Conservation (phyloP, 1,140 invertebrate genomes). For the Pseudomyrmex sp. region DNA sequence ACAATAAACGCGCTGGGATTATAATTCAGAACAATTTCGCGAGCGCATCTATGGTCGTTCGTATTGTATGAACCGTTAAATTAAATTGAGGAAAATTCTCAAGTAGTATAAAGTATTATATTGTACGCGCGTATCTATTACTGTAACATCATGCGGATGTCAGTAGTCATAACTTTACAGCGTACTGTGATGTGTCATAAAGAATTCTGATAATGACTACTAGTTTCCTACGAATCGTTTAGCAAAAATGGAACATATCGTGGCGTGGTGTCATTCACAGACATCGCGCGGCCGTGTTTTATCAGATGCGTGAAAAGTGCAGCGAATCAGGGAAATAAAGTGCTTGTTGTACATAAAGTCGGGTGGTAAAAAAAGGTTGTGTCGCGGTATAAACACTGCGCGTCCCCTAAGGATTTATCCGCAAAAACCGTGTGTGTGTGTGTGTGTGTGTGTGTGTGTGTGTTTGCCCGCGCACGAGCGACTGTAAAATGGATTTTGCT, state of each 20-base stretch:
- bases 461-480: slow-evolving; percentile 33
- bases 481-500: slow-evolving; percentile 52
- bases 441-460: not conserved
- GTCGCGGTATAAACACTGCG: slow-evolving; percentile 60
- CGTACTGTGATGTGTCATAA: not conserved
- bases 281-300: slow-evolving; percentile 11
- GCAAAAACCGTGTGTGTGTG: slow-evolving; percentile 15
- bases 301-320: slow-evolving; percentile 64
- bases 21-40: slow-evolving; percentile 23
- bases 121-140: too few relatives aligned
- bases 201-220: not conserved
- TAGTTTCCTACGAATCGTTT: slow-evolving; percentile 2
- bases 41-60: not conserved
- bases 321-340: slow-evolving; percentile 71
- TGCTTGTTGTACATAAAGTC: slow-evolving; percentile 57
- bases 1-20: not conserved
- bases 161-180: not conserved
- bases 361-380: slow-evolving; percentile 64
- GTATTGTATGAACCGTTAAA: slow-evolving; percentile 3
- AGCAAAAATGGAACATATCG: not conserved
- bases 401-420: slow-evolving; percentile 64
- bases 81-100: slow-evolving; percentile 15
- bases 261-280: not conserved
- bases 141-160: not conserved
- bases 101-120: slow-evolving; percentile 6